Conservation (phyloP, 1,140 invertebrate genomes). For the Cotesia vestalis region DNA sequence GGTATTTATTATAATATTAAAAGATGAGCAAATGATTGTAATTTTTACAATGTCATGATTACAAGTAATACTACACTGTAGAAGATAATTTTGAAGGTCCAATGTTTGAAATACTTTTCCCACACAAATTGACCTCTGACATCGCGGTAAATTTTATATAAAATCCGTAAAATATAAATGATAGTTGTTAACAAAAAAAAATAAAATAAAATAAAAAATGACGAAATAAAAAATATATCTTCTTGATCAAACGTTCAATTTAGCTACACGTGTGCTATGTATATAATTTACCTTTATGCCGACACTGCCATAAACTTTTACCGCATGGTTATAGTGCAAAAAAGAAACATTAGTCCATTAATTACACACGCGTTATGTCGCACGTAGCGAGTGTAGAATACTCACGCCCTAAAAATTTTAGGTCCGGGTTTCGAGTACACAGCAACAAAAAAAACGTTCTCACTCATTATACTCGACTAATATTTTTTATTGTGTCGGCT, state of each 20-base stretch:
- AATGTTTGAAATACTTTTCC: too few relatives aligned
- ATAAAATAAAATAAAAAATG: neutral
- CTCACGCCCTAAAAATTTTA: neutral
- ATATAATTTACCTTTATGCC: slow-evolving; percentile 5
- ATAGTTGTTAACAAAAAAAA: too few relatives aligned
- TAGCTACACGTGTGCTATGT: neutral
- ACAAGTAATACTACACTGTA: too few relatives aligned
- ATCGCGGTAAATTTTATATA: too few relatives aligned
- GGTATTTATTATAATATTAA: too few relatives aligned
- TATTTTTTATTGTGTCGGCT: neutral
- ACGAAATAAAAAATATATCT: neutral
- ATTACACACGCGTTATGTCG: slow-evolving; percentile 13
- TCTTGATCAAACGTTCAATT: slow-evolving; percentile 6
- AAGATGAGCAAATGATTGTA: too few relatives aligned
- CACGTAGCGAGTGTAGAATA: slow-evolving; percentile 1
- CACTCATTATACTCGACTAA: slow-evolving; percentile 7
- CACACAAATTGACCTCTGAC: too few relatives aligned
- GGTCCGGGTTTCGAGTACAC: slow-evolving; percentile 11
- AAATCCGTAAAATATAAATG: too few relatives aligned
- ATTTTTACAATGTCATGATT: too few relatives aligned
- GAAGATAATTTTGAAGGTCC: too few relatives aligned
- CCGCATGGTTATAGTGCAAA: slow-evolving; percentile 1
- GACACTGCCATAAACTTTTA: slow-evolving; percentile 6
- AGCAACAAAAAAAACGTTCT: slow-evolving; percentile 2
- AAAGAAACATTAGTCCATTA: slow-evolving; percentile 1